Conservation (phyloP, 1,140 invertebrate species). For the Drosophila grimshawi region DNA sequence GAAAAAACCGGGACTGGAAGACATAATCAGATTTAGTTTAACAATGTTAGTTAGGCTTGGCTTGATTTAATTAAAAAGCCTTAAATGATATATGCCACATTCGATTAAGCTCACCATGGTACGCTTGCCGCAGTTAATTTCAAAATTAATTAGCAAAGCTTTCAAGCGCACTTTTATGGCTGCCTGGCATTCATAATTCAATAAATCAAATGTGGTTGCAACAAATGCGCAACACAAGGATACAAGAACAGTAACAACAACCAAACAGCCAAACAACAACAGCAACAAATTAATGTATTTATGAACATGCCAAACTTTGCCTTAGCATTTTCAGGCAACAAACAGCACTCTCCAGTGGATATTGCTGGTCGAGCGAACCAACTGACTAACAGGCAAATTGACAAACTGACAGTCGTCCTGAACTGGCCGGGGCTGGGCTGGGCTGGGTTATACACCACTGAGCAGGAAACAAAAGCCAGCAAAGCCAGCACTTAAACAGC, state of each 20-base stretch:
- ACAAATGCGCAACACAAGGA: constrained; percentile 29
- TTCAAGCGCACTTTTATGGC: constrained; percentile 73
- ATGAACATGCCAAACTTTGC: constrained; percentile 76
- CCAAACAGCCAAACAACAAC: constrained; percentile 21
- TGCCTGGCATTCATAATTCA: constrained; percentile 72
- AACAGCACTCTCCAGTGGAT: constrained; percentile 38
- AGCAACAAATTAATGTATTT: constrained; percentile 80
- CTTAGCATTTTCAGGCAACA: constrained; percentile 59
- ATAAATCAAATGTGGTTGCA: constrained; percentile 78
- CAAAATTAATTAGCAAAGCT: constrained; percentile 76
- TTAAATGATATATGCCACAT: constrained; percentile 47
- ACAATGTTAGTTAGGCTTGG: too few relatives aligned
- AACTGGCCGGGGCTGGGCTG: constrained; percentile 24
- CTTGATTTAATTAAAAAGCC: constrained; percentile 59
- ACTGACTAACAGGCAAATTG: constrained; percentile 9
- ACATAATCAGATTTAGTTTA: too few relatives aligned
- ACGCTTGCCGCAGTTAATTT: constrained; percentile 64
- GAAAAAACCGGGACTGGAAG: too few relatives aligned
- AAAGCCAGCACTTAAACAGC: constrained; percentile 31
- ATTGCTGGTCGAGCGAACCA: constrained; percentile 5
- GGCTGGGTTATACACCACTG: constrained; percentile 44
- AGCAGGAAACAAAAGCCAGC: constrained; percentile 55
- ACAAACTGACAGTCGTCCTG: constrained; percentile 44
- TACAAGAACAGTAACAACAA: constrained; percentile 12
- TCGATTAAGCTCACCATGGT: constrained; percentile 17